Conservation (phyloP, 2,888 invertebrate genomes). For the Meghimatium bilineatum region DNA sequence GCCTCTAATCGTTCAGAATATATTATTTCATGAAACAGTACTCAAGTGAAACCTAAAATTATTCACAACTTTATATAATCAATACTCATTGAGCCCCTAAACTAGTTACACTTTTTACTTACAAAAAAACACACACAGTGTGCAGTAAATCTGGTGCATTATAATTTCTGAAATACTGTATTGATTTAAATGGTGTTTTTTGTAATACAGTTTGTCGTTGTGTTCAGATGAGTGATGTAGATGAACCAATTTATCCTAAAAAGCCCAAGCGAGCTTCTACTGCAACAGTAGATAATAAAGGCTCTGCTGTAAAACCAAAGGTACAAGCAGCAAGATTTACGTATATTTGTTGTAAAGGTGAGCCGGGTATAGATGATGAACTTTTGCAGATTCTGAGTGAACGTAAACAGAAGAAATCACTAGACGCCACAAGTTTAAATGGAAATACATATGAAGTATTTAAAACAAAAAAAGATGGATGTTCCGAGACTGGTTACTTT, state of each 20-base stretch:
- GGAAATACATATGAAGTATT: neutral
- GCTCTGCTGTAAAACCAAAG: neutral
- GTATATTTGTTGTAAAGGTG: neutral
- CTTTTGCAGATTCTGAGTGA: neutral
- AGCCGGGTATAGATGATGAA: constrained; percentile 1
- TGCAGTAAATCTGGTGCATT: too few relatives aligned
- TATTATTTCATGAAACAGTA: too few relatives aligned
- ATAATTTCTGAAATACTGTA: neutral
- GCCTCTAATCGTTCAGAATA: too few relatives aligned
- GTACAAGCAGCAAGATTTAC: neutral
- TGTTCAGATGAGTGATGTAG: constrained; percentile 13
- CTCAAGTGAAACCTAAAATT: too few relatives aligned
- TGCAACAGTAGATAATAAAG: neutral
- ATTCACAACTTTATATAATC: too few relatives aligned
- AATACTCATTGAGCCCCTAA: too few relatives aligned
- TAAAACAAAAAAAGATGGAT: neutral
- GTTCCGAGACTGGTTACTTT: constrained; percentile 22
- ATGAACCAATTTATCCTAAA: neutral
- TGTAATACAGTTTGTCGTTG: neutral
- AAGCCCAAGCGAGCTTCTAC: neutral
- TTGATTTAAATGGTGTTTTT: neutral
- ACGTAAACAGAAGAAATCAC: neutral
- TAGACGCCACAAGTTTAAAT: neutral
- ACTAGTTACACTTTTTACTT: too few relatives aligned
- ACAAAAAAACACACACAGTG: too few relatives aligned